Evolutionary conservation across 2,888 invertebrate genomes (phyloP).

Genomic region (Dryadula phaetusa): DNA sequence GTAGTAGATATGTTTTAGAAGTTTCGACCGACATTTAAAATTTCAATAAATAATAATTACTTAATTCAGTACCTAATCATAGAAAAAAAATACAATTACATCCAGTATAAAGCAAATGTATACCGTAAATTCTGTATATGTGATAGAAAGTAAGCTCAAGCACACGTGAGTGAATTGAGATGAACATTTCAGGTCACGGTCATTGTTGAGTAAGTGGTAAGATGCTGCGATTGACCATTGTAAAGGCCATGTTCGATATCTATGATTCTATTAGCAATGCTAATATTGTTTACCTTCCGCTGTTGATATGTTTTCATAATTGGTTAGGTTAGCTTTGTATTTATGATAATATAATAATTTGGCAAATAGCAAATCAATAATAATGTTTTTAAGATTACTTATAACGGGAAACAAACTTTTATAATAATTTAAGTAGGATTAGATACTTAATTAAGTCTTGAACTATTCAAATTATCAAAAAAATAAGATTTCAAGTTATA

Average conservation of each 20-base stretch:
- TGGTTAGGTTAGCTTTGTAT: not conserved
- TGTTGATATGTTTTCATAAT: not conserved
- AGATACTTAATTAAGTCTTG: too few relatives aligned
- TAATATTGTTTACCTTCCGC: constrained; percentile 17
- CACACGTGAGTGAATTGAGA: constrained; percentile 36
- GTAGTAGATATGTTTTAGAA: too few relatives aligned
- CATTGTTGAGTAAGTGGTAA: constrained; percentile 37
- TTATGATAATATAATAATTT: too few relatives aligned
- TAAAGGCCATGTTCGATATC: constrained; percentile 9
- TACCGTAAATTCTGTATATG: not conserved
- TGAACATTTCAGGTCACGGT: constrained; percentile 44
- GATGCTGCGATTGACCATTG: constrained; percentile 23
- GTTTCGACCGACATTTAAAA: too few relatives aligned
- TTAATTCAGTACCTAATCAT: not conserved
- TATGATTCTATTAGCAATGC: constrained; percentile 18
- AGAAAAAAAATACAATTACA: not conserved
- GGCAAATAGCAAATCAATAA: too few relatives aligned
- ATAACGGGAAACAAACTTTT: too few relatives aligned
- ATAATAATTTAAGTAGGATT: too few relatives aligned
- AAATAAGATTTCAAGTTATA: too few relatives aligned
- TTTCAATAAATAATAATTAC: not conserved
- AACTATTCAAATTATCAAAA: too few relatives aligned
- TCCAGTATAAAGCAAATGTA: not conserved
- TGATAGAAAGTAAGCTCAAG: constrained; percentile 20
- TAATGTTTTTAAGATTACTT: too few relatives aligned